Base-by-base conservation (phyloP, 2,113 vertebrate genomes). In the Platycercus adscitus region DNA sequence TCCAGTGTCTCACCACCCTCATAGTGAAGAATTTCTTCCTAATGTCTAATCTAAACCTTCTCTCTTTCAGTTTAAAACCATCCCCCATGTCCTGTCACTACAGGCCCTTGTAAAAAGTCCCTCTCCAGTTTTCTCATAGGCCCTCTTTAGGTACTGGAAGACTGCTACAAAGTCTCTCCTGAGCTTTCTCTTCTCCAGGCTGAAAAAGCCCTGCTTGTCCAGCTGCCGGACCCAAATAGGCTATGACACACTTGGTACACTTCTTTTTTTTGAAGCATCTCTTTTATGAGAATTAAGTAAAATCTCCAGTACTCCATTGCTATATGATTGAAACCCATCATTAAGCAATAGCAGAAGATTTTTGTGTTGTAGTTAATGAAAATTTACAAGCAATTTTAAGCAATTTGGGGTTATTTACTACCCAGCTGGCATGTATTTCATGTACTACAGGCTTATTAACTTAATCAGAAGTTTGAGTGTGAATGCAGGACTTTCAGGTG, bases 341-440 rank as follows among this genome's bases (percentile, higher is more conserved):
- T 58, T 75, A 75, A 46, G 23, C 33, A 64, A 24, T 25, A 44
- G 33, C 17, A 43, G 26, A 66, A 68, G 17, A 73, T 13, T 66
- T 70, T 64, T 29, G 1, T 78, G 16, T 49, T 61, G 41, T 47
- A 73, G 24, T 80, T 60, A 26, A 21, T 37, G 41, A 84, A 72
- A 4, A 72, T 94, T 98, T 92, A 97, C 97, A 47, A 97, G 96
- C 2, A 88, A 97, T 81, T 96, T 97, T 50, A 96, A 66, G 75
- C 94, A 15, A 44, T 95, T 66, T 76, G 31, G 5, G 43, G 35
- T 86, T 98, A 95, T 85, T 96, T 98, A 55, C 97, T 98, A 52
- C 97, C 94, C 21, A 78, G 70, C 81, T 89, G 97, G 81, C 94
- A 95, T 43, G 94, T 98, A 66, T 95, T 98, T 90, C 86, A 89